Evolutionary conservation across 2,113 vertebrate genomes (phyloP).

Genomic region (Pycnonotus jocosus): DNA sequence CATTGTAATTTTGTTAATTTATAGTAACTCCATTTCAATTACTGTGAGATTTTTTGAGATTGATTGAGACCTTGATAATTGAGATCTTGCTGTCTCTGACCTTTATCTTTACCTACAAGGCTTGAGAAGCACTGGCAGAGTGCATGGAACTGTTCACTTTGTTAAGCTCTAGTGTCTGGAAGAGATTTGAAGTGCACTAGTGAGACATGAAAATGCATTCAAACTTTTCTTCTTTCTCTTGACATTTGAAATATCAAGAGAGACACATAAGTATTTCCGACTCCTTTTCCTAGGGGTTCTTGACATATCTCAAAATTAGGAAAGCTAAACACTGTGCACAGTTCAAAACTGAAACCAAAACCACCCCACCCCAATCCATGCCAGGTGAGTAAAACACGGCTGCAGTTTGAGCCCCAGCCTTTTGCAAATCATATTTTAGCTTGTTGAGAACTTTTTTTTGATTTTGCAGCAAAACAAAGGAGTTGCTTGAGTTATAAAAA

Average conservation of each 20-base stretch:
- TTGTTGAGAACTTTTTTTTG: neutral
- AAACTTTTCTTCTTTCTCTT: constrained; percentile 12
- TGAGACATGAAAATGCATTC: neutral
- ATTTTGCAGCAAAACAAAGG: neutral
- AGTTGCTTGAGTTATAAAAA: neutral
- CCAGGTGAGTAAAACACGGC: neutral
- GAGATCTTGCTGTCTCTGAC: neutral
- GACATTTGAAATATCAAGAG: constrained; percentile 31
- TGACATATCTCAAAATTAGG: neutral
- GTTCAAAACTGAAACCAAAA: neutral
- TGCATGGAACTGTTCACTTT: neutral
- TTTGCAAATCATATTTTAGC: neutral
- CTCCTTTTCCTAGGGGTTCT: neutral
- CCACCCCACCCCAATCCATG: rapidly evolving
- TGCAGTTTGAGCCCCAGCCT: neutral
- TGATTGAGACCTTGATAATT: neutral
- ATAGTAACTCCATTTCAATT: neutral
- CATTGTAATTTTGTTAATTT: neutral
- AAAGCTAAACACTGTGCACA: neutral
- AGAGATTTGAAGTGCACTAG: neutral
- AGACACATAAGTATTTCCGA: neutral
- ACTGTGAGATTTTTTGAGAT: neutral
- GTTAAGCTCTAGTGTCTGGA: neutral
- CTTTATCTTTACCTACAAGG: neutral
- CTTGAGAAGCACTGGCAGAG: neutral